Conservation (phyloP, 2,797 vertebrate species). For the Myripristis murdjan region DNA sequence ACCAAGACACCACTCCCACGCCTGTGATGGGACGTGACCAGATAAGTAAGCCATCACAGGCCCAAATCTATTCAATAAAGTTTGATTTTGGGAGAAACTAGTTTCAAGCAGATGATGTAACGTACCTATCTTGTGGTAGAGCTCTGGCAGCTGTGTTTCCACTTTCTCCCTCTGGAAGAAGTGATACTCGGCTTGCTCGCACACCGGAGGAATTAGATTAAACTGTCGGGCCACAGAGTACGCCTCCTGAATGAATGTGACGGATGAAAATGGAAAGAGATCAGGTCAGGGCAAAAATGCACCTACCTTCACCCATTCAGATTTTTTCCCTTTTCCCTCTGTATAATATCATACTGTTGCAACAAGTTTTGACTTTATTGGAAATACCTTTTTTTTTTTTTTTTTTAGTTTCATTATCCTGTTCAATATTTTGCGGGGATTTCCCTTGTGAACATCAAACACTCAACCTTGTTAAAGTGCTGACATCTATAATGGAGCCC, state of each 20-base stretch:
- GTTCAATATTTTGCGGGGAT: not conserved
- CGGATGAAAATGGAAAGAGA: constrained; percentile 31
- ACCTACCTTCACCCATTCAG: constrained; percentile 23
- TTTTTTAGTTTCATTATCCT: not conserved
- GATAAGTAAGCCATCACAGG: constrained; percentile 13
- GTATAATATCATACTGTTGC: not conserved
- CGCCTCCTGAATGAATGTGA: constrained; percentile 89
- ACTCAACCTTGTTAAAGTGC: not conserved
- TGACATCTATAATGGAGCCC: not conserved
- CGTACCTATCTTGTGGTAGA: constrained; percentile 98
- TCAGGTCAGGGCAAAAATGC: not conserved
- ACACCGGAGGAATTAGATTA: constrained; percentile 97
- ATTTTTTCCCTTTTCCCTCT: not conserved
- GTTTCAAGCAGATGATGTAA: not conserved
- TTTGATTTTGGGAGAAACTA: not conserved
- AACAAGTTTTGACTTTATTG: not conserved
- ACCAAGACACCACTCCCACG: constrained; percentile 99
- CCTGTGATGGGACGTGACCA: constrained; percentile 79
- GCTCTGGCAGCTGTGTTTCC: constrained; percentile 95
- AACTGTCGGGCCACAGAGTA: constrained; percentile 99
- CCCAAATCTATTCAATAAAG: not conserved
- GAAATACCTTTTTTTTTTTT: not conserved
- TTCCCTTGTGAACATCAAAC: not conserved
- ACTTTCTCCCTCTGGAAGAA: constrained; percentile 99
- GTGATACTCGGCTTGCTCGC: constrained; percentile 98